phyloP scores from a whole-genome alignment of 2,797 vertebrate genomes.

The Australoheros facetus region DNA sequence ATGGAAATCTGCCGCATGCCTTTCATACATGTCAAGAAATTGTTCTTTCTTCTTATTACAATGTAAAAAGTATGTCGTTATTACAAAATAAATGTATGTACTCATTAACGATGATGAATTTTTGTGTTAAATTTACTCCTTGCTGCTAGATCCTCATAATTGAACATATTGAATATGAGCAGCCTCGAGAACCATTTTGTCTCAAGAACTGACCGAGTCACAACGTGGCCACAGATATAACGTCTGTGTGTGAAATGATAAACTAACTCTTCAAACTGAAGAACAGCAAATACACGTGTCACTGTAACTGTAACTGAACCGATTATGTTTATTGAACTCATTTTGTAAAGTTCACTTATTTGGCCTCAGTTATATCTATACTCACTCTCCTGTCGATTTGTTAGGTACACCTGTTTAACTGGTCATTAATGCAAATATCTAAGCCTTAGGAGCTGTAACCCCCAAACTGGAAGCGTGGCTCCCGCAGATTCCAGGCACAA shows the following conservation, averaged over 20 bases:
- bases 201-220: too few species aligned
- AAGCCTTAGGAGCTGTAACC: neutral
- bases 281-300: too few species aligned
- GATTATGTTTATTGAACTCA: neutral
- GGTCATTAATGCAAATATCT: neutral
- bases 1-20: neutral
- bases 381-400: neutral
- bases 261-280: too few species aligned
- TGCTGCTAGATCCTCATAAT: too few species aligned
- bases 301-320: too few species aligned
- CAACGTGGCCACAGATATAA: too few species aligned
- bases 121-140: neutral
- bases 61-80: neutral
- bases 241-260: too few species aligned
- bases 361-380: neutral
- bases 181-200: too few species aligned
- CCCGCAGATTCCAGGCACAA: too few species aligned
- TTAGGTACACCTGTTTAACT: neutral
- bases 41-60: neutral
- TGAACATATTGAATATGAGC: too few species aligned
- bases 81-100: neutral
- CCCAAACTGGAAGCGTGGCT: too few species aligned
- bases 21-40: neutral
- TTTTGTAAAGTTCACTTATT: neutral
- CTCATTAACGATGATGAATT: neutral